Evolutionary conservation across 2,797 vertebrate genomes (phyloP).

Genomic region (Momotus momota): DNA sequence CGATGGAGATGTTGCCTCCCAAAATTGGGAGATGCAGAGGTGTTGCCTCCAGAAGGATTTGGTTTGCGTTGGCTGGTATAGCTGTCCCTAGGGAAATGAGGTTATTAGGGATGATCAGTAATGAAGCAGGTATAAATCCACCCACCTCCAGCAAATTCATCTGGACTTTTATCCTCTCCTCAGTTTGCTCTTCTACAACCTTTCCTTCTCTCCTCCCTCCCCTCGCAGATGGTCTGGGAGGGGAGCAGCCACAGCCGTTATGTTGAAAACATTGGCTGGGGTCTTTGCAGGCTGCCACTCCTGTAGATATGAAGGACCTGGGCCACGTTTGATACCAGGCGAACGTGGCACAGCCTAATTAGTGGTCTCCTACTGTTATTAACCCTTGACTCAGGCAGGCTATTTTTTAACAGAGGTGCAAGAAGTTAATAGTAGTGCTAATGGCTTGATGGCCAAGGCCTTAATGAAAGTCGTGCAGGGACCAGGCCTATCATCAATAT

Average conservation of each 20-base stretch:
- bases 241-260: not conserved
- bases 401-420: slow-evolving; percentile 77
- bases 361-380: slow-evolving; percentile 75
- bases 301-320: slow-evolving; percentile 57
- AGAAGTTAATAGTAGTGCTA: slow-evolving; percentile 76
- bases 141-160: not conserved
- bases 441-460: slow-evolving; percentile 63
- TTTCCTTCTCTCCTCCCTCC: not conserved
- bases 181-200: not conserved
- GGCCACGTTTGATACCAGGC: slow-evolving; percentile 59
- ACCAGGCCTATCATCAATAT: slow-evolving; percentile 69
- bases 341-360: slow-evolving; percentile 63
- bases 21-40: not conserved
- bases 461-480: slow-evolving; percentile 72
- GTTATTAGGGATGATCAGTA: not conserved
- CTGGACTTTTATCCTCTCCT: not conserved
- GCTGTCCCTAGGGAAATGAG: slow-evolving; percentile 26
- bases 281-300: slow-evolving; percentile 64
- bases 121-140: not conserved
- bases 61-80: not conserved
- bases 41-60: not conserved
- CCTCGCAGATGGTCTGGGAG: slow-evolving; percentile 66
- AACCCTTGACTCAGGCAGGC: slow-evolving; percentile 78
- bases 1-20: not conserved
- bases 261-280: slow-evolving; percentile 52